Evolutionary conservation across 2,888 invertebrate species (phyloP), one percentile per base, ranked within the genome.

Genomic region (Epinotia ramella): DNA sequence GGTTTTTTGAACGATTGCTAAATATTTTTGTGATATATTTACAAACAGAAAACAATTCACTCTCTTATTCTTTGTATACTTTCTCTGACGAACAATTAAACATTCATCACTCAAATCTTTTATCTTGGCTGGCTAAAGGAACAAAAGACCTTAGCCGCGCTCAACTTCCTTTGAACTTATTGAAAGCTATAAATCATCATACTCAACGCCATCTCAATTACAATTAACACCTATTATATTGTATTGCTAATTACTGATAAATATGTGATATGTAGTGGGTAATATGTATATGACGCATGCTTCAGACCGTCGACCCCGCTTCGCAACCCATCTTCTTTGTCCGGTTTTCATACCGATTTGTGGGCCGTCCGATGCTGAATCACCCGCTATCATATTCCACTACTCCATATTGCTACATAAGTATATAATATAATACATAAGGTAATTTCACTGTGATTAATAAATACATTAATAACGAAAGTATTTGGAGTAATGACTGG

Each of bases 291-390:
- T 93, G 93, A 93, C 89, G 88, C 91, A 91, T 83, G 74, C 78
- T 78, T 80, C 80, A 83, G 83, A 89, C 81, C 88, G 87, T 81
- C 85, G 93, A 92, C 91, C 93, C 86, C 88, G 53, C 70, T 83
- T 85, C 84, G 83, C 84, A 83, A 83, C 85, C 84, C 87, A 86
- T 84, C 81, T 85, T 85, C 91, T 93, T 93, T 93, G 92, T 93
- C 85, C 83, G 82, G 84, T 87, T 88, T 87, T 84, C 86, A 87
- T 87, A 84, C 81, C 82, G 85, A 88, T 89, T 90, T 88, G 90
- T 90, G 89, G 88, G 88, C 85, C 86, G 89, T 80, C 84, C 82
- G 78, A 84, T 1, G 53, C 82, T 93, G 93, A 93, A 80, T 93
- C 92, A 92, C 76, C 33, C 81, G 78, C 81, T 91, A 92, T 93